phyloP scores from a whole-genome alignment of 2,113 vertebrate species.

The Sphyrna mokarran region DNA sequence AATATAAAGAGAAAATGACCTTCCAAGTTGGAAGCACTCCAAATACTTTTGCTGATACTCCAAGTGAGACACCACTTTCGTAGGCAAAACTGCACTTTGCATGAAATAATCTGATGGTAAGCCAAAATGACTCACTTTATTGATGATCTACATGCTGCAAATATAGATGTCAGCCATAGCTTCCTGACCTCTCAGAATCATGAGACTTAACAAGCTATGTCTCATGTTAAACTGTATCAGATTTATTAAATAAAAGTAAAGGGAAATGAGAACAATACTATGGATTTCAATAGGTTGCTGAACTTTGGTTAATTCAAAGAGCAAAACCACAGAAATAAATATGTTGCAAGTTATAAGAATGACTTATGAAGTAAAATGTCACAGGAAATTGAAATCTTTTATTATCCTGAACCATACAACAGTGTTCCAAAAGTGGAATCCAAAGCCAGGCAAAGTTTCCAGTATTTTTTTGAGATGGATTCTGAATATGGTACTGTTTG shows the following conservation, averaged over 20 bases:
- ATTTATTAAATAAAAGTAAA: not conserved
- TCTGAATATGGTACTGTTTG: not conserved
- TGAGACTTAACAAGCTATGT: not conserved
- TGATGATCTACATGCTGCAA: not conserved
- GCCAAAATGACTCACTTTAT: not conserved
- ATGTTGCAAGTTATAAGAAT: no score
- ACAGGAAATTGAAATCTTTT: not conserved
- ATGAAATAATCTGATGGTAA: not conserved
- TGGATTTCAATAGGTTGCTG: not conserved
- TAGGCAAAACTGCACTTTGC: not conserved
- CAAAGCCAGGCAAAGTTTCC: not conserved
- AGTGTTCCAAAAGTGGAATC: not conserved
- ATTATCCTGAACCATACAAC: not conserved
- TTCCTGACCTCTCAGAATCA: not conserved
- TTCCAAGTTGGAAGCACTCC: no score
- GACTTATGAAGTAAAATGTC: not conserved
- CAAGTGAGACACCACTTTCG: not conserved
- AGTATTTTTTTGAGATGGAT: not conserved
- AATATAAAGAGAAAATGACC: no score
- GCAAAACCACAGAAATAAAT: not conserved
- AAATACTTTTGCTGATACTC: no score
- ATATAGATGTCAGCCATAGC: not conserved
- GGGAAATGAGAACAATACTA: not conserved
- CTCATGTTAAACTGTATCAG: not conserved
- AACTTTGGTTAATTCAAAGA: not conserved